Percentiles rank a stretch among this genome's conserved stretches.
Evolutionary conservation across 2,113 vertebrate genomes (phyloP).

Genomic region (Lichenostomus cassidix): DNA sequence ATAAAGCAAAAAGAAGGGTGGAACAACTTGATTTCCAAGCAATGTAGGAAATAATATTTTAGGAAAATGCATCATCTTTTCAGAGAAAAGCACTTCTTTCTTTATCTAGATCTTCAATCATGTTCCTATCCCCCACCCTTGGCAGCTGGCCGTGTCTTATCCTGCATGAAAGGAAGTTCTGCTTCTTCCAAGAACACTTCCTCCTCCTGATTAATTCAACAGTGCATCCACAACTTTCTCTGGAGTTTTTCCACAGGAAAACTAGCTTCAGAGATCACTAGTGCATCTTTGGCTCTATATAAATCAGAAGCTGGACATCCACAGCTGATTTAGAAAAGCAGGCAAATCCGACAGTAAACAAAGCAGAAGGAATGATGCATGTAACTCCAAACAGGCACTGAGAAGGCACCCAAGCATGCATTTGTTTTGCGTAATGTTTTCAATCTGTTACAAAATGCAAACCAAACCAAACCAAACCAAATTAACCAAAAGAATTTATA

Average conservation of each 20-base stretch:
- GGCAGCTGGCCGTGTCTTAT: constrained; percentile 5
- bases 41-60: background rate
- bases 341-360: background rate
- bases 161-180: constrained; percentile 65
- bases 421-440: background rate
- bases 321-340: background rate
- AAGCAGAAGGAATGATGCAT: background rate
- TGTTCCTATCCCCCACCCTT: background rate
- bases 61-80: constrained; percentile 23
- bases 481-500: background rate
- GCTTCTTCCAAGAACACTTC: constrained; percentile 69
- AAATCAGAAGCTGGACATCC: background rate
- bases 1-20: background rate
- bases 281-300: background rate
- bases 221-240: constrained; percentile 13
- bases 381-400: background rate
- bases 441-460: background rate
- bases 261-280: background rate
- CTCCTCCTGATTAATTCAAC: constrained; percentile 64
- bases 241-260: constrained; percentile 30
- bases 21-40: constrained; percentile 8
- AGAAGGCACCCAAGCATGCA: background rate
- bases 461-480: background rate
- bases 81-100: constrained; percentile 8
- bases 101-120: background rate